Conservation (phyloP, 2,113 vertebrate species). For the Prinia subflava region DNA sequence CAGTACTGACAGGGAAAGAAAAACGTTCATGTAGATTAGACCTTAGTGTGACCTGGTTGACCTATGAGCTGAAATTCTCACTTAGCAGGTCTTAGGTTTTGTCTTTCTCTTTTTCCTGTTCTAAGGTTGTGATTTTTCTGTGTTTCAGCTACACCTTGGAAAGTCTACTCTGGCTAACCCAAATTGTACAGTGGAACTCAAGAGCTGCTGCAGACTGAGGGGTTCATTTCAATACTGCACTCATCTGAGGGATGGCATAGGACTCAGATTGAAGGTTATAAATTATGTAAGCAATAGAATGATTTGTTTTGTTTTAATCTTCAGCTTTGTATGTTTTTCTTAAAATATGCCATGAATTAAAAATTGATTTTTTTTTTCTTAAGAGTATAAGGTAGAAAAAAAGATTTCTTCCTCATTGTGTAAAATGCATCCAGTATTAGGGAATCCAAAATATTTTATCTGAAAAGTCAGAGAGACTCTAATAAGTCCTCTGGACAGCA, state of each 20-base stretch:
- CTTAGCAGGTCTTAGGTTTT: not conserved
- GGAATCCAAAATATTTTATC: not conserved
- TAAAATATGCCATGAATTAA: not conserved
- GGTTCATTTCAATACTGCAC: not conserved
- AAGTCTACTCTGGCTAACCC: not conserved
- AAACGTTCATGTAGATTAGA: not conserved
- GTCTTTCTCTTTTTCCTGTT: not conserved
- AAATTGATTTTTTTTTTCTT: not conserved
- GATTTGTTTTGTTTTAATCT: not conserved
- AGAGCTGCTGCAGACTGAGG: not conserved
- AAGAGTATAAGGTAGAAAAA: not conserved
- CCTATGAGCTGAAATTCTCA: not conserved
- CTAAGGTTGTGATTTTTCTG: not conserved
- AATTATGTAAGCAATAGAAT: not conserved
- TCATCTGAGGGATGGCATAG: not conserved
- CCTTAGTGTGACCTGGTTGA: not conserved
- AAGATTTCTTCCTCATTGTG: not conserved
- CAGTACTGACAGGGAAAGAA: not conserved
- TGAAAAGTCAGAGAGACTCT: not conserved
- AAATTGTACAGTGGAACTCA: not conserved
- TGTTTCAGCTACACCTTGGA: not conserved
- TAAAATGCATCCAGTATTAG: not conserved
- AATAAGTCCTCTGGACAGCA: not conserved
- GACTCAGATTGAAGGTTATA: not conserved
- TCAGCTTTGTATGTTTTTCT: not conserved